Evolutionary conservation across 2,113 vertebrate species (phyloP), one percentile per base, ranked within the genome.

Genomic region (Tragelaphus buxtoni): DNA sequence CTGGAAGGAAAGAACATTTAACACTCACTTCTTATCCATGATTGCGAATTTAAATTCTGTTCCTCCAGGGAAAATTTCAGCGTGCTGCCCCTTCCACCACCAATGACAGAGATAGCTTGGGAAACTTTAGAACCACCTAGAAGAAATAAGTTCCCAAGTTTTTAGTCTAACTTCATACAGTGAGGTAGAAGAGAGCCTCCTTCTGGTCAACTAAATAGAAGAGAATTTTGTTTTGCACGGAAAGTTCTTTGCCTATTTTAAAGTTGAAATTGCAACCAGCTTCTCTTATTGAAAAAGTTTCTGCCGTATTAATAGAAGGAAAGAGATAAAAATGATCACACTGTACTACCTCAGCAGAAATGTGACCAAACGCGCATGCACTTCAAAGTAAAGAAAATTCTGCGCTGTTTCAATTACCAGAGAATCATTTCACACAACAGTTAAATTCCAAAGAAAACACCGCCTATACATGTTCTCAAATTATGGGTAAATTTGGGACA

Each of bases 131-230:
- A 60, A 45, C 60, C 5, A 3, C 82, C 16, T 22, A 20, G 30
- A 94, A 94, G n/a, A 55, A 24, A 4, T 5, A 74, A 35, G 32
- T 95, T 83, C 60, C 72, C 65, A 92, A 79, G 60, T 39, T 95
- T 93, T 90, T 56, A 65, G 85, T 87, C 60, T n/a, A 93, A 88
- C 83, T 96, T 60, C 53, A 60, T 3, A 39, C 95, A 97, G 9
- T 69, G n/a, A 97, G 56, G 96, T 88, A 13, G 92, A 97, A 97
- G 97, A 91, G 96, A 97, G 97, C 98, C 97, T 97, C 97, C 98
- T 98, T 97, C 98, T 98, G 98, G 97, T 91, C 95, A 96, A 47
- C 85, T 58, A 81, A 53, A 85, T 22, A 76, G 55, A 69, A 72
- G 51, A 65, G 20, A 95, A 93, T 69, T 85, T 97, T 61, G 69